Conservation (phyloP, 1,140 invertebrate genomes). For the Chymomyza costata region DNA sequence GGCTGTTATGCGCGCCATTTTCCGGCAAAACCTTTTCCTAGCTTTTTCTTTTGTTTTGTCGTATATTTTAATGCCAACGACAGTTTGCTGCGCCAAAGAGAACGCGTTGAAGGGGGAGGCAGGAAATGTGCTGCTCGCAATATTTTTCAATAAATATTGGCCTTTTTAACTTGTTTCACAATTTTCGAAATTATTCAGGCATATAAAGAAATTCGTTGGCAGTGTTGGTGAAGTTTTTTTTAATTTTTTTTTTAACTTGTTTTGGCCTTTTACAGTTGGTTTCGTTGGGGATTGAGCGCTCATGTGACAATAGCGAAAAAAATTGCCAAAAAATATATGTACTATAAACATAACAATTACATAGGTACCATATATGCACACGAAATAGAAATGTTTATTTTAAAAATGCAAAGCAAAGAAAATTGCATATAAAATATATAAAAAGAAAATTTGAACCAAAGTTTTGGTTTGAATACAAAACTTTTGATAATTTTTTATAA, state of each 20-base stretch:
- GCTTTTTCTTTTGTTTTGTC: constrained; percentile 22
- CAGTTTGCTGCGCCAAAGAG: constrained; percentile 4
- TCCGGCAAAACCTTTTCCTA: constrained; percentile 6
- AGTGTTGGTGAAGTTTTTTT: too few relatives aligned
- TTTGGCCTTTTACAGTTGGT: constrained; percentile 12
- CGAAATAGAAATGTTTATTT: constrained; percentile 39
- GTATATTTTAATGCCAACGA: too few relatives aligned
- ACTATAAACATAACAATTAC: constrained; percentile 21
- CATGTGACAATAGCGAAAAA: constrained; percentile 42
- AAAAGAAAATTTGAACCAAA: constrained; percentile 1
- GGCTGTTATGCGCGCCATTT: constrained; percentile 46
- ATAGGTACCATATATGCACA: constrained; percentile 1
- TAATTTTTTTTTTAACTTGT: constrained; percentile 46
- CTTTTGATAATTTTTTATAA: too few relatives aligned
- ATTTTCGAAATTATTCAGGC: constrained; percentile 63
- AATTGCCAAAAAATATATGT: constrained; percentile 14
- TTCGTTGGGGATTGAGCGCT: constrained; percentile 29
- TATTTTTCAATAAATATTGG: constrained; percentile 70
- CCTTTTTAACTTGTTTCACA: constrained; percentile 57
- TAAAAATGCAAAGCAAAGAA: constrained; percentile 26
- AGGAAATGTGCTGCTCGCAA: too few relatives aligned
- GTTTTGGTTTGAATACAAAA: too few relatives aligned
- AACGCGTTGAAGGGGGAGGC: neutral
- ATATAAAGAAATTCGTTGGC: constrained; percentile 51
- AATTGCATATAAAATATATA: constrained; percentile 20